Evolutionary conservation across 2,888 invertebrate genomes (phyloP), one percentile per base, ranked within the genome.

Genomic region (Formica aserva): DNA sequence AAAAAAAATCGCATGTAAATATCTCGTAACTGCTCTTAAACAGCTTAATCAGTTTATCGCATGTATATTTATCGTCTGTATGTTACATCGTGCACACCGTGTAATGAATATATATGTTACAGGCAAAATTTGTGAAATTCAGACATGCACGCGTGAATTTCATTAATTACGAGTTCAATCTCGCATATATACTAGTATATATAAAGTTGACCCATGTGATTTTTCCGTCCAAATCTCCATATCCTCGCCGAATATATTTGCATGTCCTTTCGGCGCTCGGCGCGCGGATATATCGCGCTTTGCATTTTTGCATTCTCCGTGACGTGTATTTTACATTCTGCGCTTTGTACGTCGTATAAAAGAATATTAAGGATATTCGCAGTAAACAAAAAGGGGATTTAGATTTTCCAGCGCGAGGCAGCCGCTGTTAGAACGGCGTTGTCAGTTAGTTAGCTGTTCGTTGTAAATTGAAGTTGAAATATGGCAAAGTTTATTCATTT

Each of bases 401-500:
- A 66, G 71, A 41, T 85, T 84, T 75, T 65, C 72, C 32, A 82
- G 83, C 76, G 86, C 82, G 81, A 76, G 71, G 74, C 81, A 76
- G 71, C 75, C 84, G 83, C 77, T 84, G 76, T 90, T 90, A 90
- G 88, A 82, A 87, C 62, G 82, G 63, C 83, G 76, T 72, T 80
- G 88, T 69, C 77, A 89, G 48, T 60, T 86, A 80, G 84, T 90
- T 90, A 90, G 91, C 86, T 65, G 66, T 29, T 13, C 18, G 18
- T 35, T 69, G 87, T 82, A 55, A 90, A 90, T 88, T 87, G 4
- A 45, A 80, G 83, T 18, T 74, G 76, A 90, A 90, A 89, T 83
- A 87, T 55, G 29, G 65, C 22, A 62, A 66, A 74, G 85, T 85
- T 86, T 82, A 86, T 82, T 84, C 84, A 75, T 82, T 82, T 75